Conservation (phyloP, 2,113 vertebrate genomes). For the Eleginops maclovinus region DNA sequence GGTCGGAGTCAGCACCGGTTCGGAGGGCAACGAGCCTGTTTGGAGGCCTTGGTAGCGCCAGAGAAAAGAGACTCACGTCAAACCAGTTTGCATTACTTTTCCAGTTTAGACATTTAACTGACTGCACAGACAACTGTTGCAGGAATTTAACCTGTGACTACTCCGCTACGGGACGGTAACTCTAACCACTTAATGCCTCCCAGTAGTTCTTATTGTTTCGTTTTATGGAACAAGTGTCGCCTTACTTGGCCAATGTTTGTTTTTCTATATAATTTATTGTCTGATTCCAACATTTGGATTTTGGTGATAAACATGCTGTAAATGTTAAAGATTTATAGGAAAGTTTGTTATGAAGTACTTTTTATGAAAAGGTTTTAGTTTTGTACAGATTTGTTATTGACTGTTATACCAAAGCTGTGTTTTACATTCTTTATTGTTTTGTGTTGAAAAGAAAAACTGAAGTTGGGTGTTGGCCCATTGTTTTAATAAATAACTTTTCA, state of each 20-base stretch:
- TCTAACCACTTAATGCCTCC: slow-evolving; percentile 59
- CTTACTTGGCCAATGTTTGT: slow-evolving; percentile 61
- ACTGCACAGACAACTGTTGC: slow-evolving; percentile 48
- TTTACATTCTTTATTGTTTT: slow-evolving; percentile 81
- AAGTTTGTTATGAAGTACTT: slow-evolving; percentile 81
- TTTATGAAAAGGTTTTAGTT: slow-evolving; percentile 88
- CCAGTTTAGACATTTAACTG: slow-evolving; percentile 50
- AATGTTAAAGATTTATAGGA: slow-evolving; percentile 82
- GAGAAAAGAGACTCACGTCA: slow-evolving; percentile 32
- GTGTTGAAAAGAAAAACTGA: slow-evolving; percentile 67
- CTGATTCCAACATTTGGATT: slow-evolving; percentile 88
- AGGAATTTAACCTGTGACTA: slow-evolving; percentile 50
- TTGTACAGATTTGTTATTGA: slow-evolving; percentile 89
- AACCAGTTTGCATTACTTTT: slow-evolving; percentile 51
- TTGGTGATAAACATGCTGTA: slow-evolving; percentile 84
- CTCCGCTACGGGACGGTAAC: slow-evolving; percentile 47
- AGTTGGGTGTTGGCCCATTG: slow-evolving; percentile 65
- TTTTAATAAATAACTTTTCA: slow-evolving; percentile 81
- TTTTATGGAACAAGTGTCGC: slow-evolving; percentile 87
- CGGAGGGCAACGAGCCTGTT: slow-evolving; percentile 88
- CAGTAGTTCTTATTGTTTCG: slow-evolving; percentile 83
- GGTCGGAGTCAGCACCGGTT: slow-evolving; percentile 79
- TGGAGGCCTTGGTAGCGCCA: slow-evolving; percentile 92
- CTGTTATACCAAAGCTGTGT: slow-evolving; percentile 93
- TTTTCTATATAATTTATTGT: slow-evolving; percentile 76